phyloP scores from a whole-genome alignment of 30 jellyfish, hydroid and myxozoan species.

The Clytia hemisphaerica region DNA sequence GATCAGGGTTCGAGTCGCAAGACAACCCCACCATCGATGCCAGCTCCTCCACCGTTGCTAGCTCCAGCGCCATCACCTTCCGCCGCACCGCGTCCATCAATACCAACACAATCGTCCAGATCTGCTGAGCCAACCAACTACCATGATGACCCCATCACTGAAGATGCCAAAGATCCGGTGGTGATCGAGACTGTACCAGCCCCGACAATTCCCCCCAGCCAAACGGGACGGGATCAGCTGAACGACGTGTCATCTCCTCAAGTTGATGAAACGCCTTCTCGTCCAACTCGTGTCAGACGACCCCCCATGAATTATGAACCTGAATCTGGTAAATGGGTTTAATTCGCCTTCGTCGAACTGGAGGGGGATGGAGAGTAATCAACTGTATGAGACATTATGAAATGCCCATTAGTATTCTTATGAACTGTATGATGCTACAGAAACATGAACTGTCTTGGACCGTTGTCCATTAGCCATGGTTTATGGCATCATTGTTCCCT shows the following conservation, averaged over 20 bases:
- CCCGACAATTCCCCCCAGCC: background rate
- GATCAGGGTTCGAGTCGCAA: too few species aligned
- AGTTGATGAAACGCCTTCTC: background rate
- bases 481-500: too few species aligned
- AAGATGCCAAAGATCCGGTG: background rate
- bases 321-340: too few species aligned
- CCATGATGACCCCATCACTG: background rate
- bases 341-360: too few species aligned
- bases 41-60: background rate
- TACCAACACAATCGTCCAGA: background rate
- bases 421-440: too few species aligned
- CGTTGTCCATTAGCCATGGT: too few species aligned
- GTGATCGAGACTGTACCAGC: background rate
- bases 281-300: slow-evolving; percentile 1
- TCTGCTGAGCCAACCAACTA: background rate
- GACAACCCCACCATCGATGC: too few species aligned
- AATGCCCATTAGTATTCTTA: too few species aligned
- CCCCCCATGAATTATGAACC: too few species aligned
- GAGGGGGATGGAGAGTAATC: too few species aligned
- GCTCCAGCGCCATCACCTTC: background rate
- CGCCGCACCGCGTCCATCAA: background rate
- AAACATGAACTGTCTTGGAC: too few species aligned
- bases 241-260: background rate
- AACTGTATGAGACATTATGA: too few species aligned
- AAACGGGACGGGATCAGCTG: background rate